Percentiles rank a stretch among this genome's conserved stretches.
These are phyloP conservation scores for Urechis unicinctus DNA, from an alignment of 2,888 invertebrate genomes.

Conservation along the genomic window DNA sequence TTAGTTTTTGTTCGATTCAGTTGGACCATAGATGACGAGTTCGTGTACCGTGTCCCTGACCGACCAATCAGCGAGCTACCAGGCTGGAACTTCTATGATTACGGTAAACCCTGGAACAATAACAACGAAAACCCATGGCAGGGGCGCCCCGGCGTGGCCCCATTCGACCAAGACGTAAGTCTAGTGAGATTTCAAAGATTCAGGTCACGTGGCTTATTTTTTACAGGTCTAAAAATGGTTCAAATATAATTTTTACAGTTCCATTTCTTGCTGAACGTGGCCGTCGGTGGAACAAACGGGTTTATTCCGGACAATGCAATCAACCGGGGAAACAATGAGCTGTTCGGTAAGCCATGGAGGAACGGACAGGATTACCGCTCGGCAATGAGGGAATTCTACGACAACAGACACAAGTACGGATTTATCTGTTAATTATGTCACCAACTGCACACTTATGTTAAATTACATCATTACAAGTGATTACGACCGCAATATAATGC, in stretches of 20 bases:
- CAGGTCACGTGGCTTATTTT: too few species aligned
- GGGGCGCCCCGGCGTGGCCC: constrained; percentile 37
- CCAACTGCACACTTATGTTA: too few species aligned
- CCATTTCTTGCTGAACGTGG: constrained; percentile 69
- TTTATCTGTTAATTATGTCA: too few species aligned
- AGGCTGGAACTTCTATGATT: constrained; percentile 67
- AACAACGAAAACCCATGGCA: constrained; percentile 35
- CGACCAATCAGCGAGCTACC: too few species aligned
- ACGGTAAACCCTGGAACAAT: constrained; percentile 53
- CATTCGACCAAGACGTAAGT: constrained; percentile 31
- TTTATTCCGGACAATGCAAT: constrained; percentile 60
- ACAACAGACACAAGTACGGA: constrained; percentile 2
- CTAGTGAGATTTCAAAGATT: too few species aligned
- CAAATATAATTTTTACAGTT: constrained; percentile 55
- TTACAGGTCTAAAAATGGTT: too few species aligned
- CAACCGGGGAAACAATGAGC: constrained; percentile 4
- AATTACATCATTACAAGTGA: too few species aligned
- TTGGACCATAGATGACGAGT: too few species aligned
- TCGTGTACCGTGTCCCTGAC: too few species aligned
- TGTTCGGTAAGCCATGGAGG: constrained; percentile 13
- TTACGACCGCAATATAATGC: too few species aligned
- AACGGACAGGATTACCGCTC: constrained; percentile 7
- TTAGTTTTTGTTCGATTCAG: too few species aligned
- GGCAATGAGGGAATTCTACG: constrained; percentile 26
- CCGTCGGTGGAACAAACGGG: constrained; percentile 66